Evolutionary conservation across 2,888 invertebrate species (phyloP).

Genomic region (Caenorhabditis panamensis): DNA sequence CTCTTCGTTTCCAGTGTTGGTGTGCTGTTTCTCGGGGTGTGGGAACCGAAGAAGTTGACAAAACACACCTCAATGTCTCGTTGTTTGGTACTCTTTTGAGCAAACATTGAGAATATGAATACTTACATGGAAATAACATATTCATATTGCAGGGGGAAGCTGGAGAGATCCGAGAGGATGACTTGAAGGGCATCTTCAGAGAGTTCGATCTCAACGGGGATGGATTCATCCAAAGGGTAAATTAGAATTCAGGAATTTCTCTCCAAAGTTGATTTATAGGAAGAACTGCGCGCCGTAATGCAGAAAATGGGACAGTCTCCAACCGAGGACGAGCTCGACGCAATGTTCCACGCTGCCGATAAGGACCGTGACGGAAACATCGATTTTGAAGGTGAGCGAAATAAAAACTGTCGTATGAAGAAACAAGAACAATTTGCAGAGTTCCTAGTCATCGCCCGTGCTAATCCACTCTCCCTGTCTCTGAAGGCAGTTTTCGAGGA

Average conservation of each 20-base stretch:
- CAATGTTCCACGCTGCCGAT: slow-evolving; percentile 81
- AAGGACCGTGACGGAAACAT: slow-evolving; percentile 80
- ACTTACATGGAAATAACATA: slow-evolving; percentile 38
- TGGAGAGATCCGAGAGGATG: slow-evolving; percentile 80
- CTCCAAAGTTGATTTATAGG: slow-evolving; percentile 55
- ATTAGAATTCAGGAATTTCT: background rate
- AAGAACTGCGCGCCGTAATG: slow-evolving; percentile 80
- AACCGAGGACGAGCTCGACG: slow-evolving; percentile 79
- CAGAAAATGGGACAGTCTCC: slow-evolving; percentile 81
- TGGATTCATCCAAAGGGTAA: slow-evolving; percentile 78
- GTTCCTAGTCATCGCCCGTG: slow-evolving; percentile 79
- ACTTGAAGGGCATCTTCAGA: slow-evolving; percentile 78
- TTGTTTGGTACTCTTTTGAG: slow-evolving; percentile 38
- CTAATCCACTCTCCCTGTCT: slow-evolving; percentile 80
- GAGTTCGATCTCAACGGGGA: slow-evolving; percentile 81
- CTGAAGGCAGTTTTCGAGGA: slow-evolving; percentile 80
- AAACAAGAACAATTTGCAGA: slow-evolving; percentile 63
- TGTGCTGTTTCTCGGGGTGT: slow-evolving; percentile 29
- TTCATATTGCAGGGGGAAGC: slow-evolving; percentile 65
- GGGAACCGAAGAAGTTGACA: slow-evolving; percentile 42
- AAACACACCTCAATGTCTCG: slow-evolving; percentile 47
- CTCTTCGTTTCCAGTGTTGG: background rate
- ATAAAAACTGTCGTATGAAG: background rate
- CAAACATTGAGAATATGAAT: slow-evolving; percentile 46
- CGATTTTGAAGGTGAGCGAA: slow-evolving; percentile 74